Evolutionary conservation across 2,888 invertebrate species (phyloP).

Genomic region (Polydrusus cervinus): DNA sequence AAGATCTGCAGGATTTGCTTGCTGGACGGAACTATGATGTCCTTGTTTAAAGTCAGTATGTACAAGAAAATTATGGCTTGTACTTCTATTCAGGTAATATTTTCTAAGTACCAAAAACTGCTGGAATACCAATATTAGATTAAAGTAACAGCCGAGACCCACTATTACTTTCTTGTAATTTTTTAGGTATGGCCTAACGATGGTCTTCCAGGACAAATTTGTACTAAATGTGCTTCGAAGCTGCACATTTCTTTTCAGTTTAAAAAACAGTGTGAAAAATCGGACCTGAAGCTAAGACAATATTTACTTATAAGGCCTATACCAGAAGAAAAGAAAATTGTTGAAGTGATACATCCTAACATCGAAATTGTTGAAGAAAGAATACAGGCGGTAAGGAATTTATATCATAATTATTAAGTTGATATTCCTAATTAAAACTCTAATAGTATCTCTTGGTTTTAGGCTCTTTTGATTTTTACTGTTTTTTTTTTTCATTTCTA

Average conservation of each 20-base stretch:
- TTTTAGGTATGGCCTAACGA: constrained; percentile 72
- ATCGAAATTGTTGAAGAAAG: constrained; percentile 22
- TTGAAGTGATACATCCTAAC: constrained; percentile 24
- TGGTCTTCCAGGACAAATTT: constrained; percentile 70
- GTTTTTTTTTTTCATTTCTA: background rate
- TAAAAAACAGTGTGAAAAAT: constrained; percentile 71
- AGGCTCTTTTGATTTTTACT: background rate
- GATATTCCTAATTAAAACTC: background rate
- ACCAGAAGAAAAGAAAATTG: constrained; percentile 33
- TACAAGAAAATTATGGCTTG: constrained; percentile 72
- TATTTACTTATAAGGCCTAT: constrained; percentile 57
- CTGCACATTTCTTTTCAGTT: constrained; percentile 72
- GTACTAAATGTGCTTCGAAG: constrained; percentile 71
- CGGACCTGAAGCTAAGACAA: constrained; percentile 70
- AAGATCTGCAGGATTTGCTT: constrained; percentile 71
- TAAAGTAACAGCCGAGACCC: too few species aligned
- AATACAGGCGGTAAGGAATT: constrained; percentile 44
- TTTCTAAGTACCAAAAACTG: background rate
- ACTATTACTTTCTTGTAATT: background rate
- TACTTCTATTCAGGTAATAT: constrained; percentile 70
- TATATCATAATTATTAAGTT: background rate
- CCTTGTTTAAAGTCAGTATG: constrained; percentile 71
- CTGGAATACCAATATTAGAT: too few species aligned
- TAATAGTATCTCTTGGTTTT: too few species aligned
- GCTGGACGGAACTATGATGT: constrained; percentile 69